Evolutionary conservation across 2,888 invertebrate species (phyloP).

Genomic region (Dendrolimus houi): DNA sequence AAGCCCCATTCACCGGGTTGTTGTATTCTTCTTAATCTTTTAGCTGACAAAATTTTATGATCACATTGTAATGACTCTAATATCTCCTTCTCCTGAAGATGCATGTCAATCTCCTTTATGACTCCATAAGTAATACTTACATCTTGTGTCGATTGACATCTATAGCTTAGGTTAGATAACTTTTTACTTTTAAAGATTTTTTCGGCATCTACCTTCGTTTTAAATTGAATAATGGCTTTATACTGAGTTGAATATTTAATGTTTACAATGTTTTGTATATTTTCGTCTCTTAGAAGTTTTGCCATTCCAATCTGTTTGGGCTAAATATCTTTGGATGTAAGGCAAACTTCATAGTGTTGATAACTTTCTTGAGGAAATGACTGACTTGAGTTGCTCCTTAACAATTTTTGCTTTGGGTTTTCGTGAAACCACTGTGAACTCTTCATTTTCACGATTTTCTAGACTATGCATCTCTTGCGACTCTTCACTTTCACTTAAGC

Average conservation of each 20-base stretch:
- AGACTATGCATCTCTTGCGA: no score
- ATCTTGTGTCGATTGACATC: conserved; percentile 10
- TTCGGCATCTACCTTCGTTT: conserved; percentile 6
- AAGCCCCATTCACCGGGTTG: conserved; percentile 9
- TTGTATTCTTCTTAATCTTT: conserved; percentile 9
- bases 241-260: conserved; percentile 11
- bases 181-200: conserved; percentile 4
- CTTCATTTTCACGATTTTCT: no score
- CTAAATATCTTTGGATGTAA: conserved; percentile 6
- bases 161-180: conserved; percentile 4
- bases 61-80: conserved; percentile 4
- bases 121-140: conserved; percentile 13
- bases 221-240: conserved; percentile 7
- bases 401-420: no score
- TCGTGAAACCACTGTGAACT: no score
- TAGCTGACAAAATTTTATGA: conserved; percentile 7
- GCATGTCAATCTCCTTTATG: conserved; percentile 15
- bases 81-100: conserved; percentile 13
- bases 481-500: no score
- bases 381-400: no score
- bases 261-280: conserved; percentile 6
- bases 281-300: conserved; percentile 9
- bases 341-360: no score
- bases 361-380: no score
- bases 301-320: conserved; percentile 16